Percentiles rank a stretch among this genome's conserved stretches.
phyloP scores from a whole-genome alignment of 2,113 vertebrate species.

The Elgaria multicarinata region DNA sequence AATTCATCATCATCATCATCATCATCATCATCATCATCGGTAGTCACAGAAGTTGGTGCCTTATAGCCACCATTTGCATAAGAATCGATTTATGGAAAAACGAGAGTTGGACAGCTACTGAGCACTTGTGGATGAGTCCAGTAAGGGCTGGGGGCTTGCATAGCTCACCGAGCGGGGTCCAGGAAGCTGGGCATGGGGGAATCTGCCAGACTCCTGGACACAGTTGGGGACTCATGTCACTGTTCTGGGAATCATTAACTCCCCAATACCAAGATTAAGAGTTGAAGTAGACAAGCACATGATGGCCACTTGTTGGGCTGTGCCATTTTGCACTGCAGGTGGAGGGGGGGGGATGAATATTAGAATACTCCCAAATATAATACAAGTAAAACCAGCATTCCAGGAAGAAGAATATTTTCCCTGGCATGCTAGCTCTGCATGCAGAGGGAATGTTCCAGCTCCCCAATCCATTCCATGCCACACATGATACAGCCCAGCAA shows the following conservation, averaged over 20 bases:
- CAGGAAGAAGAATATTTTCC: not conserved
- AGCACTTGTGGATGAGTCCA: too few relatives aligned
- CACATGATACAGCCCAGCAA: not conserved
- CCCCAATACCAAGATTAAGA: not conserved
- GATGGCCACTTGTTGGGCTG: not conserved
- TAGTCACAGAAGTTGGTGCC: too few relatives aligned
- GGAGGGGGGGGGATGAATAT: not conserved
- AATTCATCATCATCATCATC: too few relatives aligned
- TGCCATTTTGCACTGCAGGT: not conserved
- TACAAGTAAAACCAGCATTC: not conserved
- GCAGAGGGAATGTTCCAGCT: not conserved
- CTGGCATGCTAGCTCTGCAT: not conserved
- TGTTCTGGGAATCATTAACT: not conserved
- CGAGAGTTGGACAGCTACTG: too few relatives aligned
- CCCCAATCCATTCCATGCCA: not conserved
- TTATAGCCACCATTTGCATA: too few relatives aligned
- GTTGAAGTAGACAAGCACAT: not conserved
- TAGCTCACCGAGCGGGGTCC: too few relatives aligned
- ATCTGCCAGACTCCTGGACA: too few relatives aligned
- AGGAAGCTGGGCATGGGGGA: too few relatives aligned
- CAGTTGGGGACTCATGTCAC: too few relatives aligned
- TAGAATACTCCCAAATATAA: not conserved
- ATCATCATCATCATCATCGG: not conserved
- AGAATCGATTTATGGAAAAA: too few relatives aligned
- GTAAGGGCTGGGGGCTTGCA: too few relatives aligned